Evolutionary conservation across 2,888 invertebrate species (phyloP), one percentile per base, ranked within the genome.

Genomic region (Meteorus cinctellus): DNA sequence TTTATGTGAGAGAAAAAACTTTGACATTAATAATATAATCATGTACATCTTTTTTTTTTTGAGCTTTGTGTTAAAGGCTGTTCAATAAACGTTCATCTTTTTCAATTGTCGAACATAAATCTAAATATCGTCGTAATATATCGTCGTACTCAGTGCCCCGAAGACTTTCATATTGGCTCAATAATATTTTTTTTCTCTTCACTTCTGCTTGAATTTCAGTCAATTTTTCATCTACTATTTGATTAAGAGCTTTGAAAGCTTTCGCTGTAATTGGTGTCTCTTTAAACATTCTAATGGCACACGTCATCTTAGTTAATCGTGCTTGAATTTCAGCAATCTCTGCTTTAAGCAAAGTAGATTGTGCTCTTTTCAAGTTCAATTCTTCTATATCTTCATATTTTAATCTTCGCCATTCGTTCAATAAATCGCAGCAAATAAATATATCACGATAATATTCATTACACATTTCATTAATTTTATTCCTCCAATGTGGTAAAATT

Each of bases 141-240:
- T 89, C 86, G 79, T 90, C 87, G 80, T 89, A 91, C 81, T 91
- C 90, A 75, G 88, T 89, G 76, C 89, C 89, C 45, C 85, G 83
- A 8, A 91, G 85, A 65, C 85, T 84, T 60, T 89, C 86, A 80
- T 91, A 91, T 77, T 87, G 86, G 75, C 88, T 87, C 79, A 88
- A 89, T 19, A 90, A 79, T 68, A 85, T 82, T 67, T 82, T 84
- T 67, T 90, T 88, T 19, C 87, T 79, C 71, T 87, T 81, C 63
- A 91, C 88, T 81, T 90, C 88, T 73, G 84, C 81, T 70, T 84
- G 82, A n/a, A 86, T 81, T 74, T 85, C 84, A 27, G 82, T 78
- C 72, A 90, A 86, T 80, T 90, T 89, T 4, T 88, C 83, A 78
- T 90, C 87, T 36, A 91, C 79, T 71, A 85, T 86, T n/a, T 82